Conservation (phyloP, 2,797 vertebrate species). For the Pampus argenteus region DNA sequence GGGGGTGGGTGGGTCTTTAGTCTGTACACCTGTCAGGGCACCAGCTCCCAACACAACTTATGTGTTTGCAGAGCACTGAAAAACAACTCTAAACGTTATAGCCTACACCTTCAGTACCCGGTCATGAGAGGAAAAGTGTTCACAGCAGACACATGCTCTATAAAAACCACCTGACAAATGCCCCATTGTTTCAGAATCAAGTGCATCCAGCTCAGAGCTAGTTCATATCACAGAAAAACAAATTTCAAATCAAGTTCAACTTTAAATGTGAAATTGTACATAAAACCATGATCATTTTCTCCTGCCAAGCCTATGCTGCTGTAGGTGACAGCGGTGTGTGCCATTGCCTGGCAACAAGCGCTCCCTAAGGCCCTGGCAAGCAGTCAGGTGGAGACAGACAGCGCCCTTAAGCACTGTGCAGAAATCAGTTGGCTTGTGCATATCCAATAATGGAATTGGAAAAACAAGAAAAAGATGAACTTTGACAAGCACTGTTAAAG, state of each 20-base stretch:
- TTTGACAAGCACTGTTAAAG: neutral
- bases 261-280: conserved; percentile 37
- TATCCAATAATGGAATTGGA: conserved; percentile 26
- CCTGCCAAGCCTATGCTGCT: conserved; percentile 49
- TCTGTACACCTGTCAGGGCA: conserved; percentile 3
- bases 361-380: conserved; percentile 60
- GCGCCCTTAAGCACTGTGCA: conserved; percentile 43
- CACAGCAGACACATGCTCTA: neutral
- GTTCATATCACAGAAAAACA: conserved; percentile 17
- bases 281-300: conserved; percentile 34
- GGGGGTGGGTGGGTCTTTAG: conserved; percentile 14
- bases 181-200: conserved; percentile 31
- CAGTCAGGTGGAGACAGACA: conserved; percentile 70
- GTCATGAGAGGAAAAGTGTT: conserved; percentile 8
- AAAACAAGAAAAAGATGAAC: conserved; percentile 14
- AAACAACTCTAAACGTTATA: conserved; percentile 11
- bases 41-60: conserved; percentile 17
- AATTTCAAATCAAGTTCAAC: conserved; percentile 26
- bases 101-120: neutral
- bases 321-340: conserved; percentile 60
- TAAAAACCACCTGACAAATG: conserved; percentile 33
- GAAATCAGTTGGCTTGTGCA: conserved; percentile 36
- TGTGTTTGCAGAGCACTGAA: conserved; percentile 12
- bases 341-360: conserved; percentile 77
- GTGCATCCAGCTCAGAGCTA: conserved; percentile 27